Conservation (phyloP, 1,140 invertebrate genomes). For the Aphidius gifuensis region DNA sequence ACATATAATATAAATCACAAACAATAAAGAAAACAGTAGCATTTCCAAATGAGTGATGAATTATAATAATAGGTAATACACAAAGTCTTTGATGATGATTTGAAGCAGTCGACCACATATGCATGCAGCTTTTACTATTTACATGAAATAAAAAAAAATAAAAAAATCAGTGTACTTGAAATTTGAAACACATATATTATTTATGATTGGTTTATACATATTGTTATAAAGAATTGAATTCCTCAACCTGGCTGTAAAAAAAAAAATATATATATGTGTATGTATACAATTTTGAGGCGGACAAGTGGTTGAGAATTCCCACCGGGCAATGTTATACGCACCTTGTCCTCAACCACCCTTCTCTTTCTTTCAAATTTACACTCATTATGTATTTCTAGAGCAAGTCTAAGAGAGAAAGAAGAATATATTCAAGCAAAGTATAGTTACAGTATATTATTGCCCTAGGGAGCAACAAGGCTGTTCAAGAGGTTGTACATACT, state of each 20-base stretch:
- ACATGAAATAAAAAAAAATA: too few species aligned
- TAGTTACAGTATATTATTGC: too few species aligned
- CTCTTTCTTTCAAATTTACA: background rate
- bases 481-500: background rate
- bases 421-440: too few species aligned
- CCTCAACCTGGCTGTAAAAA: slow-evolving; percentile 16
- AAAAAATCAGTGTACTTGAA: too few species aligned
- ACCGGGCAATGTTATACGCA: slow-evolving; percentile 36
- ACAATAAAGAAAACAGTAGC: slow-evolving; percentile 45
- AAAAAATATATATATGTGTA: slow-evolving; percentile 17
- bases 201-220: too few species aligned
- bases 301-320: slow-evolving; percentile 49
- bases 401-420: too few species aligned
- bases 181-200: too few species aligned
- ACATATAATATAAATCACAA: slow-evolving; percentile 29
- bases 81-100: too few species aligned
- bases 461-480: too few species aligned
- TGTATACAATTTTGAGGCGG: slow-evolving; percentile 12
- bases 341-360: slow-evolving; percentile 27
- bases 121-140: too few species aligned
- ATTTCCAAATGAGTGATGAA: slow-evolving; percentile 51
- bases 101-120: too few species aligned
- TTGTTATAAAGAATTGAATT: slow-evolving; percentile 22
- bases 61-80: background rate
- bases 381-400: too few species aligned